These are phyloP conservation scores for Esox niger DNA, from an alignment of 2,113 vertebrate species.

Conservation along the genomic window DNA sequence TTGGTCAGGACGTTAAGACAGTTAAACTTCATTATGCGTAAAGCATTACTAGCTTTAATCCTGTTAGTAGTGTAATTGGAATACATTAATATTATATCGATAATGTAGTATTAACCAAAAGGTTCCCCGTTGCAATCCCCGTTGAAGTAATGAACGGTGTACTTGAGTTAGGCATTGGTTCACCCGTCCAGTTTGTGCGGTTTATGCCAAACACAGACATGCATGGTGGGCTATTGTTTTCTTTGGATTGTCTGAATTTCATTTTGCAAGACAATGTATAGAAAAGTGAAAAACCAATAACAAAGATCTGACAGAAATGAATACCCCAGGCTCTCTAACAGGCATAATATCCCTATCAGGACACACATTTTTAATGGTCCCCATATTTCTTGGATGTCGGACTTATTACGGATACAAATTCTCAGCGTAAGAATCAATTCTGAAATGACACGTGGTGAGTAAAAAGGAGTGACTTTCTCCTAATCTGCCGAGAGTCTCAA, in stretches of 20 bases:
- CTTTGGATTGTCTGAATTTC: not conserved
- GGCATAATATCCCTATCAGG: not conserved
- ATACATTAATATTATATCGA: not conserved
- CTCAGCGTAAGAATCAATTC: slow-evolving; percentile 81
- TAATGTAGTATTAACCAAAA: not conserved
- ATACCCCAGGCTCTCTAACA: not conserved
- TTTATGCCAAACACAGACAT: not conserved
- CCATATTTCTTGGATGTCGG: slow-evolving; percentile 14
- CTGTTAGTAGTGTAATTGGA: slow-evolving; percentile 2
- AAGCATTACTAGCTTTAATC: not conserved
- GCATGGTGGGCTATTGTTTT: not conserved
- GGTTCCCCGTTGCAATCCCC: not conserved
- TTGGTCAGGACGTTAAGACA: not conserved
- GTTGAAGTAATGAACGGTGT: not conserved
- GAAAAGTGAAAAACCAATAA: not conserved
- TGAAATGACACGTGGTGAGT: slow-evolving; percentile 82
- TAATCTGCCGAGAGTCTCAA: slow-evolving; percentile 78
- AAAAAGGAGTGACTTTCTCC: slow-evolving; percentile 67
- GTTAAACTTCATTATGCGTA: not conserved
- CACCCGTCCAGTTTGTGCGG: not conserved
- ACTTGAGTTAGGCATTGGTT: not conserved
- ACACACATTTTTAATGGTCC: not conserved
- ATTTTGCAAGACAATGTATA: not conserved
- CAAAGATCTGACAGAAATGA: not conserved
- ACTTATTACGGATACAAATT: slow-evolving; percentile 27